Percentiles rank a stretch among this genome's conserved stretches.
Evolutionary conservation across 2,113 vertebrate genomes (phyloP).

Genomic region (Xenopus tropicalis): UCB_Xtro_10.0 CM004444.2:26543501-26544000

Average conservation of each 20-base stretch:
- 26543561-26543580: no score
- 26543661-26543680: conserved; percentile 62
- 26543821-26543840: conserved; percentile 55
- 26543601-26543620: no score
- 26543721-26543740: conserved; percentile 56
- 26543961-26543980: no score
- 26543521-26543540: no score
- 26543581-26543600: no score
- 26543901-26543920: not conserved
- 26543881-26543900: not conserved
- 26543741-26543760: conserved; percentile 52
- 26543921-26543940: no score
- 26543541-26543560: no score
- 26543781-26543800: conserved; percentile 60
- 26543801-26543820: conserved; percentile 59
- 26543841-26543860: conserved; percentile 47
- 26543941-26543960: no score
- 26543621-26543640: no score
- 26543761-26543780: conserved; percentile 57
- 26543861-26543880: conserved; percentile 57
- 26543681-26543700: conserved; percentile 60
- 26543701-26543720: conserved; percentile 63
- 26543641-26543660: conserved; percentile 16
- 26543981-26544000: no score
- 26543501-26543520: no score